Evolutionary conservation across 1,140 invertebrate species (phyloP).

Genomic region (Portunus trituberculatus): DNA sequence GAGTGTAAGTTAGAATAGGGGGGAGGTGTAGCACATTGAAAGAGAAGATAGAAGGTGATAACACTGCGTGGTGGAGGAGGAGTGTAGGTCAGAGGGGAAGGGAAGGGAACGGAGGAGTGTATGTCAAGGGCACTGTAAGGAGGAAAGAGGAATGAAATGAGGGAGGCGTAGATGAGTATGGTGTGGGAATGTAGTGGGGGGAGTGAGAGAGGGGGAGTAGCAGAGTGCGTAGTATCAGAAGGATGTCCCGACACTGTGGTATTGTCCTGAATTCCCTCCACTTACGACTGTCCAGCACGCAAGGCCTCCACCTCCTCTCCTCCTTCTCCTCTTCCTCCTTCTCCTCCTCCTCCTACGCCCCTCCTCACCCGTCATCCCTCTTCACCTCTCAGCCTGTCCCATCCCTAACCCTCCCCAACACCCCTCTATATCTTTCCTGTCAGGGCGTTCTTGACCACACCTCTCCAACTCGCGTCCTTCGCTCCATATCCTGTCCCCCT

Average conservation of each 20-base stretch:
- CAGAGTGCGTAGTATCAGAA: not conserved
- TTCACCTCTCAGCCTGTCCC: no score
- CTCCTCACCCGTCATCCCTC: not conserved
- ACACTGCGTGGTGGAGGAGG: not conserved
- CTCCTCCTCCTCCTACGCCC: not conserved
- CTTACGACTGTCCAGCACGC: not conserved
- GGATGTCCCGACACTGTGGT: not conserved
- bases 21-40: no score
- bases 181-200: not conserved
- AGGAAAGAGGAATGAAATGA: no score
- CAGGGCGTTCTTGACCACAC: not conserved
- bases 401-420: not conserved
- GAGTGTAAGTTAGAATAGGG: no score
- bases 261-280: not conserved
- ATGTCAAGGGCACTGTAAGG: not conserved
- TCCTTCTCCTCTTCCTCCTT: no score
- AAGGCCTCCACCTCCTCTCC: not conserved
- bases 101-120: no score
- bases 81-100: not conserved
- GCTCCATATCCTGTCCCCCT: no score
- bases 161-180: not conserved
- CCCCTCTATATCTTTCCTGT: not conserved
- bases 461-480: no score
- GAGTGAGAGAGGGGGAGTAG: not conserved
- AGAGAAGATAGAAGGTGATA: no score